phyloP scores from a whole-genome alignment of 2,888 invertebrate genomes.

The Megalurothrips usitatus region DNA sequence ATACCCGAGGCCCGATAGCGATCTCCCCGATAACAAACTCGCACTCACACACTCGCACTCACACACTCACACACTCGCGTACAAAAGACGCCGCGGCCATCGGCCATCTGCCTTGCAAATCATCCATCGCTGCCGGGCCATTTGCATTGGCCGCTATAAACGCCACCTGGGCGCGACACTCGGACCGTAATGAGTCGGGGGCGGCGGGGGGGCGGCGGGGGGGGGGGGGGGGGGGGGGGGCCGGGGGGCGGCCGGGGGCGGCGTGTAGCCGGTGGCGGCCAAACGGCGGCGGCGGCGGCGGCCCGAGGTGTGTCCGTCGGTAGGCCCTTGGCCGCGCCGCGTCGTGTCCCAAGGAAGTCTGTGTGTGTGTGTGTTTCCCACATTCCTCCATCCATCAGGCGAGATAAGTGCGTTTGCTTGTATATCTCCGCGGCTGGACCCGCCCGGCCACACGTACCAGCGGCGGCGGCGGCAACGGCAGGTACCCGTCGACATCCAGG shows the following conservation, averaged over 20 bases:
- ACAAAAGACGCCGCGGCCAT: constrained; percentile 5
- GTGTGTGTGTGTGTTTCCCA: constrained; percentile 15
- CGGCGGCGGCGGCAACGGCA: not conserved
- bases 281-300: no score
- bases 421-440: not conserved
- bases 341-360: not conserved
- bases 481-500: not conserved
- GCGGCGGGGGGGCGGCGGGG: no score
- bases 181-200: no score
- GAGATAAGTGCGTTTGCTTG: constrained; percentile 24
- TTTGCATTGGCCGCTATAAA: not conserved
- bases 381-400: constrained; percentile 25
- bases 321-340: no score
- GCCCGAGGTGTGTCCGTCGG: no score
- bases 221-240: no score
- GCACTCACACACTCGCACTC: not conserved
- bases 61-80: not conserved
- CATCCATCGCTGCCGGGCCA: not conserved
- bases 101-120: constrained; percentile 19
- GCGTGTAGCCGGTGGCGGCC: no score
- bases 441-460: not conserved
- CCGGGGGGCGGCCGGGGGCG: no score
- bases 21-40: not conserved
- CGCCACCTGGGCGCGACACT: no score
- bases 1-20: not conserved